Evolutionary conservation across 2,113 vertebrate genomes (phyloP).

Genomic region (Microtus ochrogaster): DNA sequence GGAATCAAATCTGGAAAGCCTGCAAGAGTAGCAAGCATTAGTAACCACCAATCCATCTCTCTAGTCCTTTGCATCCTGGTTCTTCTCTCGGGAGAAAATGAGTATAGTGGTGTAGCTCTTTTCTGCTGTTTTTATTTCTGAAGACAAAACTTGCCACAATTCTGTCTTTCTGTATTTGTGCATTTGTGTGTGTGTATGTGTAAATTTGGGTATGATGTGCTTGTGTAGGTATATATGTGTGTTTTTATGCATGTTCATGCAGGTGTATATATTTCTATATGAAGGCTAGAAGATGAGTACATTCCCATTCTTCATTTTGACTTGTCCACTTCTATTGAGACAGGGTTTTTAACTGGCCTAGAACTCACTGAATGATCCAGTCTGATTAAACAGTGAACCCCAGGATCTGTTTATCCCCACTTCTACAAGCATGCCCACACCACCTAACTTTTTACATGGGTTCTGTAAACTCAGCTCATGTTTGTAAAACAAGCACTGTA

Average conservation of each 20-base stretch:
- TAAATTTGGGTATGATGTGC: neutral
- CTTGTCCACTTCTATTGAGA: neutral
- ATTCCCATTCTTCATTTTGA: neutral
- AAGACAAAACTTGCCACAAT: neutral
- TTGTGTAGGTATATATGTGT: neutral
- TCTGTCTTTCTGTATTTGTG: neutral
- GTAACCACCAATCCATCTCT: too few relatives aligned
- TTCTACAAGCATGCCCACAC: too few relatives aligned
- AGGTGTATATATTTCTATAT: neutral
- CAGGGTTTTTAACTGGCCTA: too few relatives aligned
- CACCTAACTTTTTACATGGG: neutral
- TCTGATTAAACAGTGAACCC: neutral
- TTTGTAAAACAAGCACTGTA: neutral
- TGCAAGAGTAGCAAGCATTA: neutral
- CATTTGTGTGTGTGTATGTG: neutral
- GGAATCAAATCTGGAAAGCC: neutral
- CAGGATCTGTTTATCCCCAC: too few relatives aligned
- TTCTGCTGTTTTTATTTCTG: neutral
- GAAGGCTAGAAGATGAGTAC: neutral
- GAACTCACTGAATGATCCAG: neutral
- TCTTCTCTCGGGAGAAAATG: neutral
- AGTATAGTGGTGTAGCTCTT: rapidly evolving
- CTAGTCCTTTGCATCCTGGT: neutral
- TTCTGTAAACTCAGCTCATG: neutral
- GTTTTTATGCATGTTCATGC: neutral